Evolutionary conservation across 2,888 invertebrate genomes (phyloP).

Genomic region (Ichneumoninae sp.): DNA sequence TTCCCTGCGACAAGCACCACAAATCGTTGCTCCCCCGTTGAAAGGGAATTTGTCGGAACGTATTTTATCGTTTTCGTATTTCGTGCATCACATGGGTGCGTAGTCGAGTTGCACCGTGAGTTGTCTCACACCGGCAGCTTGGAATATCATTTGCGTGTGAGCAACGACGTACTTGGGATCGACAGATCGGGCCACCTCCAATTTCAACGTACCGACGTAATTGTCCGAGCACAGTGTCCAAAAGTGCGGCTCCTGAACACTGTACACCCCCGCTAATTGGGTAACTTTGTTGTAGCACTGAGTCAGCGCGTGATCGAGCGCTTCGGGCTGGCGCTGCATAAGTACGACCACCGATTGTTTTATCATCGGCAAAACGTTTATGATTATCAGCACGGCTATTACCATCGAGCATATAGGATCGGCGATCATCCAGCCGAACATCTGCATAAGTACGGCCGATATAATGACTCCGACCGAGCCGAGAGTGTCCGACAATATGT

Average conservation of each 20-base stretch:
- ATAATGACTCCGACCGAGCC: conserved; percentile 99
- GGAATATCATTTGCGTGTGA: conserved; percentile 97
- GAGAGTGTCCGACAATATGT: conserved; percentile 97
- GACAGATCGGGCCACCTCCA: conserved; percentile 97
- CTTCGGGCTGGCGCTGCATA: conserved; percentile 96
- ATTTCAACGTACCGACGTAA: conserved; percentile 96
- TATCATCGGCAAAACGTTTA: conserved; percentile 93
- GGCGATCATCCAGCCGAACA: conserved; percentile 99
- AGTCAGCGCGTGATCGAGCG: conserved; percentile 92
- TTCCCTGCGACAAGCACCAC: conserved; percentile 72
- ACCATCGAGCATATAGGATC: conserved; percentile 99
- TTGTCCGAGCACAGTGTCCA: conserved; percentile 99
- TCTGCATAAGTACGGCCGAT: conserved; percentile 96
- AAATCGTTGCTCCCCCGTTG: conserved; percentile 66
- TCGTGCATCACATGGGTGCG: conserved; percentile 89
- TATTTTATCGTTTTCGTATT: conserved; percentile 4
- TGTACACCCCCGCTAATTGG: conserved; percentile 96
- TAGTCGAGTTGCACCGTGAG: conserved; percentile 97
- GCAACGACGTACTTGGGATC: conserved; percentile 97
- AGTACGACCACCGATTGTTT: conserved; percentile 95
- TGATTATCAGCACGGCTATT: conserved; percentile 94
- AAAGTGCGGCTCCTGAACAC: conserved; percentile 98
- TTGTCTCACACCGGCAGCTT: conserved; percentile 95
- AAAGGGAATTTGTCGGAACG: background rate
- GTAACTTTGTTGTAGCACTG: conserved; percentile 96